phyloP scores from a whole-genome alignment of 2,113 vertebrate species.

The Oreochromis spilurus region DNA sequence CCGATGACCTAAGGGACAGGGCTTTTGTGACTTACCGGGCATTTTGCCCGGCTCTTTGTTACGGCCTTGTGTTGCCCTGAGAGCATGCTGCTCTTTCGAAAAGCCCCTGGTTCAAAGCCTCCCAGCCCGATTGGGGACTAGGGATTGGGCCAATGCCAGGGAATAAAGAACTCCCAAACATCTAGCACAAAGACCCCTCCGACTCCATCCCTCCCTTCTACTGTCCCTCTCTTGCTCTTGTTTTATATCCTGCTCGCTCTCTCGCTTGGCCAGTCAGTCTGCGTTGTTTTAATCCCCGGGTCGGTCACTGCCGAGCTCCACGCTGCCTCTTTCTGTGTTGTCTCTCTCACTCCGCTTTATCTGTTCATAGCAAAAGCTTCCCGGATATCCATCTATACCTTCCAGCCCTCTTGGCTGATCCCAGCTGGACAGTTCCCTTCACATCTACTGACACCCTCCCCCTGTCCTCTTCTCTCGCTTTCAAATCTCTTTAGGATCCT shows the following conservation, averaged over 20 bases:
- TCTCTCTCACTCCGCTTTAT: neutral
- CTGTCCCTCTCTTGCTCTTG: neutral
- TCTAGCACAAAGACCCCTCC: slow-evolving; percentile 31
- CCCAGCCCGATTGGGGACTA: neutral
- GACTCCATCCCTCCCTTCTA: neutral
- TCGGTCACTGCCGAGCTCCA: neutral
- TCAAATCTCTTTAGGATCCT: neutral
- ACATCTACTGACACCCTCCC: neutral
- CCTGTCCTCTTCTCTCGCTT: neutral
- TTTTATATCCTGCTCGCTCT: neutral
- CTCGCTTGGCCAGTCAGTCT: neutral
- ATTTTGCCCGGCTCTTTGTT: slow-evolving; percentile 60
- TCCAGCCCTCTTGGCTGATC: neutral
- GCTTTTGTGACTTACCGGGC: slow-evolving; percentile 61
- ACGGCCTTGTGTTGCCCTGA: slow-evolving; percentile 54
- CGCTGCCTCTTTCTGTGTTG: neutral
- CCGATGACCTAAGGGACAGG: slow-evolving; percentile 50
- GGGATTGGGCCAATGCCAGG: slow-evolving; percentile 28
- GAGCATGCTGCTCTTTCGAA: slow-evolving; percentile 55
- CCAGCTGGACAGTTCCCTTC: neutral
- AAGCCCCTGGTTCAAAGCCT: slow-evolving; percentile 51
- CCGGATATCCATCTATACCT: slow-evolving; percentile 7
- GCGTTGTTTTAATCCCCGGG: neutral
- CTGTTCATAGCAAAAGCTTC: neutral
- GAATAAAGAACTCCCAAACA: slow-evolving; percentile 41